Evolutionary conservation across 1,140 invertebrate genomes (phyloP), one percentile per base, ranked within the genome.

Genomic region (Bombus ignitus): DNA sequence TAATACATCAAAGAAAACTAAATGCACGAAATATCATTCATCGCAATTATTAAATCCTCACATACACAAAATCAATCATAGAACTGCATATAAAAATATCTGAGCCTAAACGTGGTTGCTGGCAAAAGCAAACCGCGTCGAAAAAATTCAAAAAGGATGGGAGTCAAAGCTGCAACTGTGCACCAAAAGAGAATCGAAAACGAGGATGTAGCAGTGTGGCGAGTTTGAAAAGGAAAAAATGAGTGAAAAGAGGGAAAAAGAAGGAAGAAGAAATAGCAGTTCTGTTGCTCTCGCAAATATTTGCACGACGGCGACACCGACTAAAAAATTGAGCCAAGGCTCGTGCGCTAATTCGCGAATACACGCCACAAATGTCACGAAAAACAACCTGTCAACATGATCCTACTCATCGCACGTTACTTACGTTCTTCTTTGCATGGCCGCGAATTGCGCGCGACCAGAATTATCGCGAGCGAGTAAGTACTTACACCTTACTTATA

Each of bases 261-360:
- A 35, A 44, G 66, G 12, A 35, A 62, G 73, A 57, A 18, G 65
- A 57, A 77, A 86, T 57, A 59, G 35, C 32, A 47, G 66, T 66
- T 73, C 57, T 13, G 81, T 75, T 82, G 71, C 70, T 87, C 57
- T 25, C 1, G 85, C 82, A 90, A 90, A 90, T 85, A 90, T 90
- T 90, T 90, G 86, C 81, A 47, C 78, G 75, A 25, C 62, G 85
- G 62, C 88, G 77, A 89, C 74, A 80, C n/a, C 59, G 66, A 73
- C 32, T 76, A 68, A 85, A 79, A 84, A 87, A 90, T 90, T 87
- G 66, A 81, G 35, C 44, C 47, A 42, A 42, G 57, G 25, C 73
- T 72, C 70, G 75, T 39, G 74, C 80, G 88, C 74, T 90, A 89
- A 87, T 89, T 89, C 78, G 81, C 72, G 37, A 74, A 77, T 74